Evolutionary conservation across 2,113 vertebrate genomes (phyloP).

Genomic region (Menura novaehollandiae): DNA sequence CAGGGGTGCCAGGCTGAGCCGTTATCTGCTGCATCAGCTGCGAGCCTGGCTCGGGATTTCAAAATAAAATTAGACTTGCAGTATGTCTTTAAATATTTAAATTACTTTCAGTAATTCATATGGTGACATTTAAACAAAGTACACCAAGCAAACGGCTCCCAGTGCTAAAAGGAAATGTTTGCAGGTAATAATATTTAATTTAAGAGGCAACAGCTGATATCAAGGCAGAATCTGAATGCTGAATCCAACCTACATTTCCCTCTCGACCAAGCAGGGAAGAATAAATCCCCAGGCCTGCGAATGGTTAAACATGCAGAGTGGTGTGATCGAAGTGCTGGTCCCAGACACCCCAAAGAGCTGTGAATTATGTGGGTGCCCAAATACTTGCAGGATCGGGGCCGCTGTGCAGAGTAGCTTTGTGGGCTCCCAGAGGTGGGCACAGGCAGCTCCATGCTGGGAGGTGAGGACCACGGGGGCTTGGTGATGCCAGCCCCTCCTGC

Average conservation of each 20-base stretch:
- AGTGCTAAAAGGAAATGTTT: slow-evolving; percentile 46
- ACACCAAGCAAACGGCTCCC: slow-evolving; percentile 29
- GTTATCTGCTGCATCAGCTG: slow-evolving; percentile 42
- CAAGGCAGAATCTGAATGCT: slow-evolving; percentile 16
- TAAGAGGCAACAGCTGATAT: slow-evolving; percentile 34
- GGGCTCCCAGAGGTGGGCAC: not conserved
- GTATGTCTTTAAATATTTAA: slow-evolving; percentile 60
- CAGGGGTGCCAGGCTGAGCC: not conserved
- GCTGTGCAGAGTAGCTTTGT: not conserved
- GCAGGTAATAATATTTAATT: slow-evolving; percentile 53
- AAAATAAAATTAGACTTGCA: slow-evolving; percentile 43
- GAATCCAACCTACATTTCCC: slow-evolving; percentile 4
- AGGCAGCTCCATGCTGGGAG: not conserved
- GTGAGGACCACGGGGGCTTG: not conserved
- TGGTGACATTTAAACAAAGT: slow-evolving; percentile 62
- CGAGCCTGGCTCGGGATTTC: not conserved
- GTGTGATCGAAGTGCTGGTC: not conserved
- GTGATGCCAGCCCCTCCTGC: not conserved
- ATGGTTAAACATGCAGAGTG: not conserved
- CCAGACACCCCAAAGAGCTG: not conserved
- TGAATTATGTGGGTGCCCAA: rapidly evolving
- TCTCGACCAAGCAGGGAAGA: not conserved
- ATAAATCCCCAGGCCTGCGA: not conserved
- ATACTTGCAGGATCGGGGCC: rapidly evolving
- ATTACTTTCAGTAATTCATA: slow-evolving; percentile 56